Conservation (phyloP, 2,888 invertebrate genomes). For the Daptonema setosum region DNA sequence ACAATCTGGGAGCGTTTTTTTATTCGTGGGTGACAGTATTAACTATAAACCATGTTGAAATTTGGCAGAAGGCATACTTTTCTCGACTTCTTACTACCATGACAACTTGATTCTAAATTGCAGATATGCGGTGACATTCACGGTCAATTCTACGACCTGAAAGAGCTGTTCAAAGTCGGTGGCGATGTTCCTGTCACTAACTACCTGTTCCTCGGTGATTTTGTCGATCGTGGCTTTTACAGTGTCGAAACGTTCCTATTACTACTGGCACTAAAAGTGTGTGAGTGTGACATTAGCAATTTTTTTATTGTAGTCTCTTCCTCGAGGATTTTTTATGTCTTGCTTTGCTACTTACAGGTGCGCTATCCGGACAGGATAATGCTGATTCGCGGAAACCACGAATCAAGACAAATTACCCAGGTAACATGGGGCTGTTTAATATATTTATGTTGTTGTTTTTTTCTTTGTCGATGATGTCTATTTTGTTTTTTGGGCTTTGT, state of each 20-base stretch:
- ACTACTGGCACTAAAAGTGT: slow-evolving; percentile 78
- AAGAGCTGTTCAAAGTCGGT: slow-evolving; percentile 69
- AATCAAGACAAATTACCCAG: slow-evolving; percentile 96
- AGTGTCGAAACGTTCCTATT: slow-evolving; percentile 94
- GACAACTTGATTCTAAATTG: background rate
- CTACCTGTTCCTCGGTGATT: slow-evolving; percentile 97
- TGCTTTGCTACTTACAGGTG: slow-evolving; percentile 40
- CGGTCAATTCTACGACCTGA: slow-evolving; percentile 94
- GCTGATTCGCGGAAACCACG: slow-evolving; percentile 89
- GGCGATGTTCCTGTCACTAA: slow-evolving; percentile 98
- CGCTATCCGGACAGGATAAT: slow-evolving; percentile 97
- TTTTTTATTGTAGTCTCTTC: background rate
- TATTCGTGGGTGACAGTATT: too few species aligned
- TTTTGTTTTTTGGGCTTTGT: too few species aligned
- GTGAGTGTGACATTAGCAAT: background rate
- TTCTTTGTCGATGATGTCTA: slow-evolving; percentile 27
- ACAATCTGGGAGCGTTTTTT: too few species aligned
- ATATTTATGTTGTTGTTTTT: slow-evolving; percentile 27
- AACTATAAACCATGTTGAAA: too few species aligned
- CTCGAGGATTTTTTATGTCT: background rate
- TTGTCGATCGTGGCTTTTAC: slow-evolving; percentile 94
- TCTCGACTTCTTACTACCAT: too few species aligned
- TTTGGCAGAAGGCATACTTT: too few species aligned
- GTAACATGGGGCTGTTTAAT: slow-evolving; percentile 7
- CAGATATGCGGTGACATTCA: slow-evolving; percentile 98